Base-by-base conservation (phyloP, 2,797 vertebrate genomes). In the Falco peregrinus region DNA sequence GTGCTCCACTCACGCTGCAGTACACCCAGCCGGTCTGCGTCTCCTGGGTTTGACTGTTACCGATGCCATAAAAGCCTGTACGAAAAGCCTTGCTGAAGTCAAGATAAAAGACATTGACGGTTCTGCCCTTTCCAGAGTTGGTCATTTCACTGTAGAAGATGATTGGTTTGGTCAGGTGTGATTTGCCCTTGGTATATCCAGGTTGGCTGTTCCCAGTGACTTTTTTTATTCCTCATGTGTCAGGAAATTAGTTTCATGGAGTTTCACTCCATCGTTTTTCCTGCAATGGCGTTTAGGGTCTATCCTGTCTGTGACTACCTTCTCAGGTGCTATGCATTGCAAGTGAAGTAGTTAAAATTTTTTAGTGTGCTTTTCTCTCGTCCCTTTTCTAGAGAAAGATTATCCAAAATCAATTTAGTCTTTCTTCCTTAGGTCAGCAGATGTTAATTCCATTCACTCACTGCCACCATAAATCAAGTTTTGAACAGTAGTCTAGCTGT, bases 361-460 rank as follows among this genome's bases (percentile, higher is more conserved):
- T 86, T 76, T 75, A 35, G 29, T 37, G 20, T 94, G 37, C 11
- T 94, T 91, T 94, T 56, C 84, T 91, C 73, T 93, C 69, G 37
- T 81, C 69, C 21, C 3, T 71, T 77, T 83, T 87, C 65, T 92
- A 65, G 63, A 71, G 82, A 59, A 78, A 86, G 94, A 73, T 86
- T 83, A 81, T 85, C 91, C 83, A 48, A 91, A 94, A 89, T 93
- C 91, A 77, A 39, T 96, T 94, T 90, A 91, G n/a, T 87, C 31
- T 91, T 17, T 79, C 22, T 90, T 96, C 54, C 47, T 63, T 92
- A 79, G 87, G 89, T 92, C 92, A 92, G 81, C 89, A 86, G 87
- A 93, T 93, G 84, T 92, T 96, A 97, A 93, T 96, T 93, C 93
- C 67, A 53, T 94, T 93, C 73, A 60, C 73, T 96, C 51, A 26